phyloP scores from a whole-genome alignment of 2,113 vertebrate species.

The Microtus ochrogaster region DNA sequence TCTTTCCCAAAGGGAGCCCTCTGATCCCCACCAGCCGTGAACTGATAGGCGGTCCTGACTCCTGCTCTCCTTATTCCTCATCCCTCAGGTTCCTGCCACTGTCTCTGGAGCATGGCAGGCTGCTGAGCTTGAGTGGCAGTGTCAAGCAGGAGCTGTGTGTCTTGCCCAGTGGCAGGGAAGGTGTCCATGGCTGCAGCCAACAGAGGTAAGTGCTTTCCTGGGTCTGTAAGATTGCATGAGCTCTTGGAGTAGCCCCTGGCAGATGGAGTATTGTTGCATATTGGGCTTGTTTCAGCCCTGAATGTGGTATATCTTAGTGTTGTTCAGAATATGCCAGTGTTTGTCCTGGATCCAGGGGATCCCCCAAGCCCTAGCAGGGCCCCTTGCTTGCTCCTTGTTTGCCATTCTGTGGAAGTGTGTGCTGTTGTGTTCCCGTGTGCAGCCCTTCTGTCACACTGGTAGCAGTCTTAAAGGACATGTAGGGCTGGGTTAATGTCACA shows the following conservation, averaged over 20 bases:
- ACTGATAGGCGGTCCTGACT: neutral
- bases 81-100: conserved; percentile 59
- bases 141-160: conserved; percentile 57
- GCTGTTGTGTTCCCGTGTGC: neutral
- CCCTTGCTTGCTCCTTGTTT: neutral
- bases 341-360: neutral
- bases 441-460: neutral
- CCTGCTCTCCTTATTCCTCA: neutral
- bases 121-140: conserved; percentile 50
- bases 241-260: neutral
- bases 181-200: conserved; percentile 81
- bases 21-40: neutral
- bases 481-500: neutral
- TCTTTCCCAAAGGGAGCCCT: conserved; percentile 10
- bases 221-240: neutral
- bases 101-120: conserved; percentile 78
- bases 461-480: neutral
- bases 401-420: neutral
- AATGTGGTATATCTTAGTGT: neutral
- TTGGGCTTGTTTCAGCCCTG: neutral
- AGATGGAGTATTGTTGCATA: neutral
- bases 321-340: neutral
- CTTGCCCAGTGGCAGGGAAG: conserved; percentile 60
- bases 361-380: neutral
- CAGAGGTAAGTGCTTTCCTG: conserved; percentile 73